Conservation (phyloP, 2,888 invertebrate genomes). For the Noctua pronuba region DNA sequence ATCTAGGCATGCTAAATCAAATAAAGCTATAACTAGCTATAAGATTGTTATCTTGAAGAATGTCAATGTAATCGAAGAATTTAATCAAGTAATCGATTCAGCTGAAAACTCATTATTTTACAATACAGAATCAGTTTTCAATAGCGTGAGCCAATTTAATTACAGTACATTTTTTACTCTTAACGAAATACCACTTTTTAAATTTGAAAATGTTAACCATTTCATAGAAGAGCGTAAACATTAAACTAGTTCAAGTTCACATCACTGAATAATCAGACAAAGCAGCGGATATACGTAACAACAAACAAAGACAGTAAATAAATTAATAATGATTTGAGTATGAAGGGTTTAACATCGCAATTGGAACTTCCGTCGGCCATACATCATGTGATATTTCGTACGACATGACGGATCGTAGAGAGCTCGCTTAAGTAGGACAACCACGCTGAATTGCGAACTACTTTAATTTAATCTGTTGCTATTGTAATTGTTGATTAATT, state of each 20-base stretch:
- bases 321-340: slow-evolving; percentile 74
- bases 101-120: slow-evolving; percentile 10
- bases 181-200: background rate
- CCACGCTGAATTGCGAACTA: slow-evolving; percentile 56
- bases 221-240: background rate
- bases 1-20: slow-evolving; percentile 19
- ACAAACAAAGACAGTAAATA: slow-evolving; percentile 70
- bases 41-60: slow-evolving; percentile 12
- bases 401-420: slow-evolving; percentile 55
- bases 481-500: slow-evolving; percentile 58
- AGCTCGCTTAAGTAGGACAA: slow-evolving; percentile 46
- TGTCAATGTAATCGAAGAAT: slow-evolving; percentile 15
- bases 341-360: slow-evolving; percentile 79
- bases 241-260: slow-evolving; percentile 48
- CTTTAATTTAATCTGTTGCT: slow-evolving; percentile 59
- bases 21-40: background rate
- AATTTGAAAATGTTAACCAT: background rate
- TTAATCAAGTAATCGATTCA: slow-evolving; percentile 15
- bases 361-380: slow-evolving; percentile 80
- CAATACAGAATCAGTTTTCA: slow-evolving; percentile 13
- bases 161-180: background rate
- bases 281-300: slow-evolving; percentile 66
- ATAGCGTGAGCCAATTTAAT: background rate
- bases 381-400: slow-evolving; percentile 63
- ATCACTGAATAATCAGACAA: slow-evolving; percentile 55